A percentile compares a stretch with the other conserved stretches of the same genome.
These are phyloP conservation scores for Tetranychus cinnabarinus DNA, from an alignment of 1,140 invertebrate genomes.

Conservation along the genomic window DNA sequence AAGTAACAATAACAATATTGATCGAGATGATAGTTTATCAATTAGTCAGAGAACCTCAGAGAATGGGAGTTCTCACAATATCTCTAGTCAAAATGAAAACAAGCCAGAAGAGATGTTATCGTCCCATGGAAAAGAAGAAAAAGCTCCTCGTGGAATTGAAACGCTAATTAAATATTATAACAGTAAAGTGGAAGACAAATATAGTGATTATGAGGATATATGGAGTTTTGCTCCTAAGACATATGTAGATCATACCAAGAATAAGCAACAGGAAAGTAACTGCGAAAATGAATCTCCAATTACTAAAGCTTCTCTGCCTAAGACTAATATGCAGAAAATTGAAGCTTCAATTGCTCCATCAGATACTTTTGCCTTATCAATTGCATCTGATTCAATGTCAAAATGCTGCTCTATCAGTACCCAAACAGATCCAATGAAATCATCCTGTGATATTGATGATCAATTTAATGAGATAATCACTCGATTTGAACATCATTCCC, in stretches of 20 bases:
- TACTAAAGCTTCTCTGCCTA: too few species aligned
- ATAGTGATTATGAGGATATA: slow-evolving; percentile 83
- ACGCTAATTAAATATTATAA: slow-evolving; percentile 35
- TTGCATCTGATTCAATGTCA: background rate
- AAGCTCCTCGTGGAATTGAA: background rate
- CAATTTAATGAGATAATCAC: too few species aligned
- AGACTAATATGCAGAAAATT: background rate
- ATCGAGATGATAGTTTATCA: too few species aligned
- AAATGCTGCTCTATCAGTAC: background rate
- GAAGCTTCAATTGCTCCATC: too few species aligned
- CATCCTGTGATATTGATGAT: too few species aligned
- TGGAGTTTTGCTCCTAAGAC: slow-evolving; percentile 29
- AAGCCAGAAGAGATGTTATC: background rate
- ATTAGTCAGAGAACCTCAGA: too few species aligned
- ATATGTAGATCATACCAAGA: background rate
- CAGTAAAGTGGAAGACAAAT: slow-evolving; percentile 64
- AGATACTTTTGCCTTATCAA: too few species aligned
- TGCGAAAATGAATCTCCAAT: background rate
- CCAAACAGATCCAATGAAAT: slow-evolving; percentile 13
- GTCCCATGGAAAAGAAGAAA: background rate
- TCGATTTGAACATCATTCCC: too few species aligned
- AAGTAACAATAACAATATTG: background rate
- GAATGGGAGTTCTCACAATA: too few species aligned
- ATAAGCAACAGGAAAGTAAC: background rate
- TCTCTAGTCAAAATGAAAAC: background rate